Conservation (phyloP, 2,888 invertebrate species). For the Netelia virgata region DNA sequence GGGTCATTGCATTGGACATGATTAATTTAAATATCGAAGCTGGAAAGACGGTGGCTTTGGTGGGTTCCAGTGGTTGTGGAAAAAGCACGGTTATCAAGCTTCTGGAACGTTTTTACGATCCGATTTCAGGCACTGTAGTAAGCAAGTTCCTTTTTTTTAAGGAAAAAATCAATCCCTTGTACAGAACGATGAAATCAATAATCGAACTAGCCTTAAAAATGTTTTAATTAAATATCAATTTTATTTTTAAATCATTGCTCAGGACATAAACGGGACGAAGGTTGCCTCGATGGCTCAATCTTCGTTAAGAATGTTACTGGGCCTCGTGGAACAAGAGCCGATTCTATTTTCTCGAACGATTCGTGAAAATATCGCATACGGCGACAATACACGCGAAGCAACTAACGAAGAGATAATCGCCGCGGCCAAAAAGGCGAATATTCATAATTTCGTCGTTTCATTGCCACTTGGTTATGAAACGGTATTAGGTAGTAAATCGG, state of each 20-base stretch:
- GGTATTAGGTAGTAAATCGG: slow-evolving; percentile 91
- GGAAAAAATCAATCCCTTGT: not conserved
- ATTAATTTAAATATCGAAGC: slow-evolving; percentile 88
- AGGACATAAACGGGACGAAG: slow-evolving; percentile 86
- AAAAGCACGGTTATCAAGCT: slow-evolving; percentile 95
- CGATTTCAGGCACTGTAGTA: slow-evolving; percentile 88
- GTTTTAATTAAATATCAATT: not conserved
- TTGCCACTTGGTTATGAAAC: slow-evolving; percentile 91
- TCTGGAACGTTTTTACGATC: slow-evolving; percentile 94
- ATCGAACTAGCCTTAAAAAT: not conserved
- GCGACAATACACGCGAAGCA: slow-evolving; percentile 85
- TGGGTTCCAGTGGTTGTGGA: slow-evolving; percentile 94
- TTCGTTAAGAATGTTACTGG: slow-evolving; percentile 86
- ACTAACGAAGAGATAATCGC: slow-evolving; percentile 86
- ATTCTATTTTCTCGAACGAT: slow-evolving; percentile 87
- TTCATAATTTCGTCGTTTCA: slow-evolving; percentile 86
- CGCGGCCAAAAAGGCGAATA: slow-evolving; percentile 86
- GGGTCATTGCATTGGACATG: slow-evolving; percentile 89
- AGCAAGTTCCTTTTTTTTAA: slow-evolving; percentile 76
- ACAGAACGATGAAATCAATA: no score
- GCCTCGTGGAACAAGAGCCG: slow-evolving; percentile 88
- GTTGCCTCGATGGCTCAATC: slow-evolving; percentile 85
- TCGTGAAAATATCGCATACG: slow-evolving; percentile 88
- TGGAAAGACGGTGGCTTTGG: slow-evolving; percentile 91
- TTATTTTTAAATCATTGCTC: not conserved